Conservation (phyloP, 2,113 vertebrate genomes). For the Polypterus senegalus region DNA sequence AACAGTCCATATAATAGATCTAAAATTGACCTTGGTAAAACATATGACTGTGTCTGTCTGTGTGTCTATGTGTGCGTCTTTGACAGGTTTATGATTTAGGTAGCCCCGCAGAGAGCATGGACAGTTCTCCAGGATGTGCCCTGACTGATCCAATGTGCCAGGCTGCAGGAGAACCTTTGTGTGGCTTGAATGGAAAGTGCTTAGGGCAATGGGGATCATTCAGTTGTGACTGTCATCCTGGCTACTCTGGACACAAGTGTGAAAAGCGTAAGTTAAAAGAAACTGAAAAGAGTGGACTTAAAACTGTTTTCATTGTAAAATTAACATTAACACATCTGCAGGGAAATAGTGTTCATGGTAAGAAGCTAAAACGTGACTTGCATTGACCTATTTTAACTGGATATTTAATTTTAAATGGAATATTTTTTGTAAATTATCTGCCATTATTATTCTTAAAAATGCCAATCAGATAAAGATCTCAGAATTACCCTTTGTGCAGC, state of each 20-base stretch:
- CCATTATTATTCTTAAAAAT: too few relatives aligned
- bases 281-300: not conserved
- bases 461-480: too few relatives aligned
- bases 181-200: conserved; percentile 63
- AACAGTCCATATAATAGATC: too few relatives aligned
- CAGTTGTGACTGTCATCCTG: conserved; percentile 66
- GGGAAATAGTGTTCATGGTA: too few relatives aligned
- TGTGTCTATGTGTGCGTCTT: not conserved
- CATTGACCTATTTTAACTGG: too few relatives aligned
- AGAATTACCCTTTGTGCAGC: too few relatives aligned
- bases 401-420: too few relatives aligned
- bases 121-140: conserved; percentile 59
- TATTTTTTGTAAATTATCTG: too few relatives aligned
- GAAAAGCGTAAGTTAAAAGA: conserved; percentile 46
- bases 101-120: conserved; percentile 60
- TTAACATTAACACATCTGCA: too few relatives aligned
- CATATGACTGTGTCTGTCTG: not conserved
- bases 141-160: conserved; percentile 58
- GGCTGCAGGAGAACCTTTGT: conserved; percentile 45
- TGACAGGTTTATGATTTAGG: conserved; percentile 67
- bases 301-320: too few relatives aligned
- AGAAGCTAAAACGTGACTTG: too few relatives aligned
- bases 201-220: conserved; percentile 64
- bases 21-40: too few relatives aligned
- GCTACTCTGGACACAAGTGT: conserved; percentile 61